Conservation (phyloP, 1,140 invertebrate genomes). For the Pogonomyrmex barbatus region DNA sequence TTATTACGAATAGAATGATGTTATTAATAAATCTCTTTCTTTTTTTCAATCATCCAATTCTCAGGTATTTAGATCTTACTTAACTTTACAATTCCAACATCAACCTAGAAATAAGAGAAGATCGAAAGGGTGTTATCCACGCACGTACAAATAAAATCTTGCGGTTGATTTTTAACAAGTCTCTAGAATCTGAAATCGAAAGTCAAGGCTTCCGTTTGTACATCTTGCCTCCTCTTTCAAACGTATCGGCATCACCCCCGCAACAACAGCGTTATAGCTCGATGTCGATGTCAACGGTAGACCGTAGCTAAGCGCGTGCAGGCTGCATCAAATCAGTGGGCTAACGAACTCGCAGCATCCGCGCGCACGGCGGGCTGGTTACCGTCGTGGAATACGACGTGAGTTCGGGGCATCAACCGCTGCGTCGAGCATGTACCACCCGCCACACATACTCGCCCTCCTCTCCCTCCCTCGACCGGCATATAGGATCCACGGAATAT, state of each 20-base stretch:
- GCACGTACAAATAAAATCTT: background rate
- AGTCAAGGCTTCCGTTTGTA: background rate
- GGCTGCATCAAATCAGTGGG: slow-evolving; percentile 53
- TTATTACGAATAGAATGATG: background rate
- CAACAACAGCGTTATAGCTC: background rate
- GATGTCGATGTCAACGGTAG: slow-evolving; percentile 28
- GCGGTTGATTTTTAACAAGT: background rate
- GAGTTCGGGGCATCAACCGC: slow-evolving; percentile 55
- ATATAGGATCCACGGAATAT: slow-evolving; percentile 79
- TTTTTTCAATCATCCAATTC: background rate
- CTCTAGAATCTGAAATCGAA: background rate
- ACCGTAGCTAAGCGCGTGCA: slow-evolving; percentile 51
- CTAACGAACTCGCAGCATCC: slow-evolving; percentile 64
- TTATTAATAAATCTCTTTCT: background rate
- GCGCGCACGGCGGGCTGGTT: slow-evolving; percentile 50
- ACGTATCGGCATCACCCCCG: background rate
- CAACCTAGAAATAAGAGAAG: background rate
- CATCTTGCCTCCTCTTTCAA: background rate
- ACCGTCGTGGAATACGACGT: slow-evolving; percentile 58
- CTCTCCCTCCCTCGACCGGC: slow-evolving; percentile 38
- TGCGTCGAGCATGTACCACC: slow-evolving; percentile 60
- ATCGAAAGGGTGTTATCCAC: background rate
- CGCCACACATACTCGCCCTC: slow-evolving; percentile 21
- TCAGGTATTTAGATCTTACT: background rate
- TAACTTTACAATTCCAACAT: background rate